Percentiles rank a stretch among this genome's conserved stretches.
Evolutionary conservation across 2,797 vertebrate genomes (phyloP).

Genomic region (Labroides dimidiatus): DNA sequence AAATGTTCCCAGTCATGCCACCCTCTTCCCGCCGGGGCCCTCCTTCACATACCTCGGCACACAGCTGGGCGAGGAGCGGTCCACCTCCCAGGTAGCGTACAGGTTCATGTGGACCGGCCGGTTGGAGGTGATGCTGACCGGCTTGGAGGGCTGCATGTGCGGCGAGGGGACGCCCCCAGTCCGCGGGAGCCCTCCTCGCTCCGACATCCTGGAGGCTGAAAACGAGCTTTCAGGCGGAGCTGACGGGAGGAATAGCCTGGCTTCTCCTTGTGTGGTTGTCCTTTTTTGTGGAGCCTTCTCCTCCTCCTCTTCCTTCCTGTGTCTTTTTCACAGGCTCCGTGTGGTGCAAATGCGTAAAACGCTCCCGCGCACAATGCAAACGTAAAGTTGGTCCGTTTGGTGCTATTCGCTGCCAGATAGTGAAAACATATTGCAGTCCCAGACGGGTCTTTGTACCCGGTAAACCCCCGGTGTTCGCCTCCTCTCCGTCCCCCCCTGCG

Average conservation of each 20-base stretch:
- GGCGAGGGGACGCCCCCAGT: constrained; percentile 84
- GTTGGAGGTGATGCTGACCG: constrained; percentile 85
- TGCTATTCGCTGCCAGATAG: constrained; percentile 29
- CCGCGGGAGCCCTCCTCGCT: constrained; percentile 87
- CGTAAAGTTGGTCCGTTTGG: constrained; percentile 34
- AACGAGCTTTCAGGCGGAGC: constrained; percentile 31
- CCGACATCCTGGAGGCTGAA: constrained; percentile 84
- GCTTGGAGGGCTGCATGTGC: constrained; percentile 86
- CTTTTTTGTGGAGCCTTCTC: neutral
- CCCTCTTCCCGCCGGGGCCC: constrained; percentile 28
- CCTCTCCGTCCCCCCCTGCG: neutral
- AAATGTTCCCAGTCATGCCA: constrained; percentile 22
- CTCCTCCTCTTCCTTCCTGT: constrained; percentile 1
- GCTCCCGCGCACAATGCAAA: constrained; percentile 10
- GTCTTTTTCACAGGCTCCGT: neutral
- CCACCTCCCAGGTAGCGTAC: constrained; percentile 95
- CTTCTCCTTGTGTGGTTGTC: constrained; percentile 6
- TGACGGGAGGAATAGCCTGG: constrained; percentile 13
- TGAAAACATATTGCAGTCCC: constrained; percentile 54
- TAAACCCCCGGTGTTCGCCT: neutral
- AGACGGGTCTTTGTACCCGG: neutral
- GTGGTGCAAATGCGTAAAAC: constrained; percentile 25
- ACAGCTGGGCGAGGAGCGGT: constrained; percentile 93
- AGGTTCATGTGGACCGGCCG: constrained; percentile 96
- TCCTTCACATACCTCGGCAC: constrained; percentile 89